These are phyloP conservation scores for Lagorchestes hirsutus DNA, from an alignment of 2,797 vertebrate genomes.

Conservation along the genomic window DNA sequence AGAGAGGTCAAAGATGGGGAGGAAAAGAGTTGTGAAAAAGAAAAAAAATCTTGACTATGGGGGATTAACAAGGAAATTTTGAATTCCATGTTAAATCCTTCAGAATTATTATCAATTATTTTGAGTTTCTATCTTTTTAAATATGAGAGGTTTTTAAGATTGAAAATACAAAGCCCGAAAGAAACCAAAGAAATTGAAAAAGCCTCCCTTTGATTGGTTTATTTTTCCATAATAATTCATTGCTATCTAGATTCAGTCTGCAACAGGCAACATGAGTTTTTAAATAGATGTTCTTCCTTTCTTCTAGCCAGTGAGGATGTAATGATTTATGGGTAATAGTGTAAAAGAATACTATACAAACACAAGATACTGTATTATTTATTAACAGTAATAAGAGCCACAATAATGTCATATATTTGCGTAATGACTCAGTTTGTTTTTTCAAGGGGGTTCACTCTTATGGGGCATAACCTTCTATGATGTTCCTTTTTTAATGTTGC, in stretches of 20 bases:
- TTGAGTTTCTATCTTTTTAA: conserved; percentile 21
- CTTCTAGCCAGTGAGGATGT: conserved; percentile 30
- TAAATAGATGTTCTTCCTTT: conserved; percentile 42
- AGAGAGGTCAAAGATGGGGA: neutral
- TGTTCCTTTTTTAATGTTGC: neutral
- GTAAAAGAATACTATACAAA: neutral
- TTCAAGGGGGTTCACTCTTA: neutral
- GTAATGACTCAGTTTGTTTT: conserved; percentile 42
- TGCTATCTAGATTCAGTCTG: conserved; percentile 23
- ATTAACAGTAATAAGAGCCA: conserved; percentile 31
- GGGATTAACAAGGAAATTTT: neutral
- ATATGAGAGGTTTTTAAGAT: neutral
- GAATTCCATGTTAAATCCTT: neutral
- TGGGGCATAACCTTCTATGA: neutral
- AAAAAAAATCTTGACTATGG: neutral
- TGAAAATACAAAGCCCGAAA: neutral
- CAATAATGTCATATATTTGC: neutral
- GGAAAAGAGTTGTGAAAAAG: neutral
- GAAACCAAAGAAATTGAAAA: neutral
- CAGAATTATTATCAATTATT: conserved; percentile 27
- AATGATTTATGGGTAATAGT: conserved; percentile 24
- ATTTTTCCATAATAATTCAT: neutral
- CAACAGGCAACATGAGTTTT: conserved; percentile 18
- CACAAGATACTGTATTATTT: neutral
- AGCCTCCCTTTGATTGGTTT: neutral